Evolutionary conservation across 1,140 invertebrate species (phyloP).

Genomic region (Listronotus oregonensis): DNA sequence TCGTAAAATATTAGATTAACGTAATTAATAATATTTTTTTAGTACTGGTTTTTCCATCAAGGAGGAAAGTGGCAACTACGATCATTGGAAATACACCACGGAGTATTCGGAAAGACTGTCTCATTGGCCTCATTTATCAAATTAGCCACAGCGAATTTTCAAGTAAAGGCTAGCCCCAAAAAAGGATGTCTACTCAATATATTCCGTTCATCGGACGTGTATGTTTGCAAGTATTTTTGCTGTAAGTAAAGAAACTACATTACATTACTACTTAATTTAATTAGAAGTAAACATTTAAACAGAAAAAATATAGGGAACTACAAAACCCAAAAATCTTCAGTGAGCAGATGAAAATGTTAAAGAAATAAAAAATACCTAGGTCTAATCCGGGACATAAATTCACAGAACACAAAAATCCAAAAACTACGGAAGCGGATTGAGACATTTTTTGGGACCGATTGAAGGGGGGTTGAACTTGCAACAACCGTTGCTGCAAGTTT

Average conservation of each 20-base stretch:
- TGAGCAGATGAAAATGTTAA: no score
- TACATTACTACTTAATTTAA: not conserved
- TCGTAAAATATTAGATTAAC: no score
- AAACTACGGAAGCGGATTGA: no score
- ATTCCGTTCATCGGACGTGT: slow-evolving; percentile 68
- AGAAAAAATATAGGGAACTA: no score
- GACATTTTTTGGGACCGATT: no score
- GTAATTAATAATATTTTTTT: no score
- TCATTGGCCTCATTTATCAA: slow-evolving; percentile 66
- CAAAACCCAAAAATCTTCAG: no score
- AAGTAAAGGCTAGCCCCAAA: slow-evolving; percentile 58
- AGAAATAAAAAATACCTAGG: no score
- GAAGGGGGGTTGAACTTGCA: no score
- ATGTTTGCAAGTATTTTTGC: slow-evolving; percentile 63
- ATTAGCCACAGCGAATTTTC: slow-evolving; percentile 64
- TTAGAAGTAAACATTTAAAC: not conserved
- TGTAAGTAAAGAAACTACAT: slow-evolving; percentile 61
- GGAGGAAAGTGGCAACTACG: slow-evolving; percentile 67
- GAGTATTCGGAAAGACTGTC: slow-evolving; percentile 68
- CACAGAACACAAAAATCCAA: no score
- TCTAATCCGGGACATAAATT: no score
- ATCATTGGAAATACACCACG: slow-evolving; percentile 73
- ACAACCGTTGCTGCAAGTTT: no score
- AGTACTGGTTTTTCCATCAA: slow-evolving; percentile 68
- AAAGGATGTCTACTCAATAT: slow-evolving; percentile 60